Percentiles rank a stretch among this genome's conserved stretches.
phyloP scores from a whole-genome alignment of 1,140 invertebrate species.

The Physella acuta region DNA sequence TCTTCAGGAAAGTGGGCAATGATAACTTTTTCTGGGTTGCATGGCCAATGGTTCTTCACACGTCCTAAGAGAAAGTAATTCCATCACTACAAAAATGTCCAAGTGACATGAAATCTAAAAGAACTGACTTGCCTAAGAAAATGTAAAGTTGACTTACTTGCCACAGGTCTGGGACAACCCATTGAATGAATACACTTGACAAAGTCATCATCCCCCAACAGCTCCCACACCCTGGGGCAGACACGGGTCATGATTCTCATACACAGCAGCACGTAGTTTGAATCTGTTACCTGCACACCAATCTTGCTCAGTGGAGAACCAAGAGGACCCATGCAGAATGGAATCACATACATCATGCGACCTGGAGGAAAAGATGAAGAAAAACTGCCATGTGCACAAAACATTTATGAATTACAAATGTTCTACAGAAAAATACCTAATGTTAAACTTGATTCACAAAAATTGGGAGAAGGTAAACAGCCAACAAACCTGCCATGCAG shows the following conservation, averaged over 20 bases:
- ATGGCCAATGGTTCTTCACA: slow-evolving; percentile 83
- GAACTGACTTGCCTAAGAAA: too few relatives aligned
- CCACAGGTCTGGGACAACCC: slow-evolving; percentile 64
- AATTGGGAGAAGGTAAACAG: neutral
- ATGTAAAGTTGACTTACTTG: too few relatives aligned
- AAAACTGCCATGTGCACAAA: too few relatives aligned
- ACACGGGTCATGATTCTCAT: slow-evolving; percentile 99
- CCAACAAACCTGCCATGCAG: slow-evolving; percentile 65
- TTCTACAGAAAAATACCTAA: neutral
- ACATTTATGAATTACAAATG: neutral
- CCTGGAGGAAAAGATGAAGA: too few relatives aligned
- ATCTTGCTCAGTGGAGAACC: slow-evolving; percentile 94
- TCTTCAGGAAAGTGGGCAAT: slow-evolving; percentile 66
- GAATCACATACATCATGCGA: slow-evolving; percentile 98
- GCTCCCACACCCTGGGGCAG: slow-evolving; percentile 68
- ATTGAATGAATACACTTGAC: slow-evolving; percentile 88
- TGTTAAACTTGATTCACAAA: neutral
- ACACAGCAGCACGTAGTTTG: slow-evolving; percentile 92
- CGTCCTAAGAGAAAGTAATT: slow-evolving; percentile 35
- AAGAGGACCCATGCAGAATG: slow-evolving; percentile 97
- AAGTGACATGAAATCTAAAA: too few relatives aligned
- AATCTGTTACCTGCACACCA: slow-evolving; percentile 95
- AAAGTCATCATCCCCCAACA: slow-evolving; percentile 58
- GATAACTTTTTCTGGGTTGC: slow-evolving; percentile 81
- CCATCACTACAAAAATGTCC: neutral